Conservation (phyloP, 2,888 invertebrate genomes). For the Octonoba sinensis region DNA sequence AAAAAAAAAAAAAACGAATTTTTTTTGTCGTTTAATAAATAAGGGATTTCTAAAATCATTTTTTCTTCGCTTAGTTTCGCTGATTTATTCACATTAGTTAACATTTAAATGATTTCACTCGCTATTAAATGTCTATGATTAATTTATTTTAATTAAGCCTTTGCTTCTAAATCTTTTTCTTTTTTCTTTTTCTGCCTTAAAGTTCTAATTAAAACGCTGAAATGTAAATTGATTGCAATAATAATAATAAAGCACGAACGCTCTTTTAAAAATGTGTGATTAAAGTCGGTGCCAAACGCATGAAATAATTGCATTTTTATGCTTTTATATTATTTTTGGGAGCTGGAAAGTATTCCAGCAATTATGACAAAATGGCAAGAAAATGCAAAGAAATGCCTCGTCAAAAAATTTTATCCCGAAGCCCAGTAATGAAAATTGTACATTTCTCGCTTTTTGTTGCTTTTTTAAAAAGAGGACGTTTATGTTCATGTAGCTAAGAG, state of each 20-base stretch:
- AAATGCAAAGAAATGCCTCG: background rate
- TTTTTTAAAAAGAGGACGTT: constrained; percentile 1
- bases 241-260: background rate
- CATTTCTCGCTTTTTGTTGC: background rate
- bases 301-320: constrained; percentile 49
- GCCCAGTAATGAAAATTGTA: constrained; percentile 41
- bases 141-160: constrained; percentile 31
- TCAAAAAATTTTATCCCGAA: constrained; percentile 41
- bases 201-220: constrained; percentile 1
- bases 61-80: no score
- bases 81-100: background rate
- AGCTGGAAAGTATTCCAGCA: constrained; percentile 20
- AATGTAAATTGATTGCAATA: background rate
- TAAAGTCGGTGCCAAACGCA: constrained; percentile 24
- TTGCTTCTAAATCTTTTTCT: no score
- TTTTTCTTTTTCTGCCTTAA: no score
- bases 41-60: no score
- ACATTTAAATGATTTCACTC: constrained; percentile 13
- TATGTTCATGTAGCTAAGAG: background rate
- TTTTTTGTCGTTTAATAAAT: no score
- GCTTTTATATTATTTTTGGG: constrained; percentile 41
- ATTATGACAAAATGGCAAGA: constrained; percentile 21
- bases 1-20: no score
- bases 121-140: constrained; percentile 35
- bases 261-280: background rate